Evolutionary conservation across 2,888 invertebrate genomes (phyloP).

Genomic region (Zygogramma bicolorata): DNA sequence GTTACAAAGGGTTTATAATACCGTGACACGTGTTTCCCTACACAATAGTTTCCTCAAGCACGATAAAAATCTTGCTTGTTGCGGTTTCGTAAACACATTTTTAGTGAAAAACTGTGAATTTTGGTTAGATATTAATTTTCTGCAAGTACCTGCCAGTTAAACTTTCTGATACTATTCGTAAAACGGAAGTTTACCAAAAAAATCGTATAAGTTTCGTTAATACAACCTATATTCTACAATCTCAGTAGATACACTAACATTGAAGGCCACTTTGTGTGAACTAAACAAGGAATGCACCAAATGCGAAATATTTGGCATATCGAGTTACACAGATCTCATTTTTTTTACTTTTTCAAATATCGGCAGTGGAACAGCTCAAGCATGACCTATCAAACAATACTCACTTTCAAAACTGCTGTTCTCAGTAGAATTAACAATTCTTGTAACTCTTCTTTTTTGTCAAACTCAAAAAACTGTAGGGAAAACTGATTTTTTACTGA

Average conservation of each 20-base stretch:
- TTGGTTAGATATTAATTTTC: too few relatives aligned
- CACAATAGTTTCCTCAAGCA: too few relatives aligned
- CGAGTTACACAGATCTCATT: not conserved
- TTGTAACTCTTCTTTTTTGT: not conserved
- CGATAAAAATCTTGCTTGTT: too few relatives aligned
- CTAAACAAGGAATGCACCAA: slow-evolving; percentile 15
- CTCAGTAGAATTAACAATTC: not conserved
- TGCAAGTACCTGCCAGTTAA: too few relatives aligned
- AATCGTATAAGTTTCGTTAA: too few relatives aligned
- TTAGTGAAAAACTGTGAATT: too few relatives aligned
- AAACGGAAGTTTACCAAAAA: too few relatives aligned
- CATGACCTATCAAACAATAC: not conserved
- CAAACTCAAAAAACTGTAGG: not conserved
- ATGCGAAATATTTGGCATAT: slow-evolving; percentile 5
- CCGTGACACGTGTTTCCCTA: too few relatives aligned
- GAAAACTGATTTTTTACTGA: slow-evolving; percentile 69
- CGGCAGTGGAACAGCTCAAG: not conserved
- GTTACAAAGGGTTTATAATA: too few relatives aligned
- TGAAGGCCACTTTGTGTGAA: slow-evolving; percentile 44
- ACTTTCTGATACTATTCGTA: too few relatives aligned
- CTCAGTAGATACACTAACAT: slow-evolving; percentile 38
- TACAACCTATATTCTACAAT: not conserved
- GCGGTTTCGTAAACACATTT: too few relatives aligned
- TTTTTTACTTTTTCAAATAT: too few relatives aligned
- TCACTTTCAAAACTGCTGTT: slow-evolving; percentile 6